Percentiles rank a stretch among this genome's conserved stretches.
Conservation (phyloP, 2,113 vertebrate species). For the Haemorhous mexicanus region DNA sequence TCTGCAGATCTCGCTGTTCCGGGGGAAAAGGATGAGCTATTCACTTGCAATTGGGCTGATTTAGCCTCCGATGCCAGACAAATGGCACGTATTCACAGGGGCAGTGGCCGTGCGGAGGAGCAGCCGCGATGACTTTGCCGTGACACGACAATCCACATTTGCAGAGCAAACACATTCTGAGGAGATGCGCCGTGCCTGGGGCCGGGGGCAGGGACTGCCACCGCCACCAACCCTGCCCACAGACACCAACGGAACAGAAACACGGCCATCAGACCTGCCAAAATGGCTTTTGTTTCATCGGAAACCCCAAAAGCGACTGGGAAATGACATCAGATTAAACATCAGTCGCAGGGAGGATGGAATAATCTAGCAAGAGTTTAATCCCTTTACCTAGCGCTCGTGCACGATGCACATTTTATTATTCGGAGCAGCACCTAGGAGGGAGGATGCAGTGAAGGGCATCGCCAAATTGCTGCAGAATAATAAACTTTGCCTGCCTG, state of each 20-base stretch:
- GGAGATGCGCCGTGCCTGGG: not conserved
- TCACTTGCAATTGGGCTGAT: not conserved
- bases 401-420: not conserved
- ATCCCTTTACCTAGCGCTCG: conserved; percentile 38
- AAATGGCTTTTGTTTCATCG: not conserved
- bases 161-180: not conserved
- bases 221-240: conserved; percentile 5
- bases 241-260: not conserved
- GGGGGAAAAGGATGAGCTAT: not conserved
- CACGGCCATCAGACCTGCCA: not conserved
- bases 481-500: conserved; percentile 62
- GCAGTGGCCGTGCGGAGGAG: not conserved
- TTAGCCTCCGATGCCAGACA: not conserved
- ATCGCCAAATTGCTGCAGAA: not conserved
- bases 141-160: not conserved
- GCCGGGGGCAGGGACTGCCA: not conserved
- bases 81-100: not conserved
- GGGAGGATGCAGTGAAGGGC: conserved; percentile 25
- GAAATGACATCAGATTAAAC: conserved; percentile 51
- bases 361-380: conserved; percentile 66
- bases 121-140: not conserved
- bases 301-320: not conserved
- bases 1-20: not conserved
- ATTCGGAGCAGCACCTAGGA: not conserved
- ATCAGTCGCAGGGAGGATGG: conserved; percentile 4